Percentiles rank a stretch among this genome's conserved stretches.
Evolutionary conservation across 2,797 vertebrate genomes (phyloP).

Genomic region (Phoebastria nigripes): DNA sequence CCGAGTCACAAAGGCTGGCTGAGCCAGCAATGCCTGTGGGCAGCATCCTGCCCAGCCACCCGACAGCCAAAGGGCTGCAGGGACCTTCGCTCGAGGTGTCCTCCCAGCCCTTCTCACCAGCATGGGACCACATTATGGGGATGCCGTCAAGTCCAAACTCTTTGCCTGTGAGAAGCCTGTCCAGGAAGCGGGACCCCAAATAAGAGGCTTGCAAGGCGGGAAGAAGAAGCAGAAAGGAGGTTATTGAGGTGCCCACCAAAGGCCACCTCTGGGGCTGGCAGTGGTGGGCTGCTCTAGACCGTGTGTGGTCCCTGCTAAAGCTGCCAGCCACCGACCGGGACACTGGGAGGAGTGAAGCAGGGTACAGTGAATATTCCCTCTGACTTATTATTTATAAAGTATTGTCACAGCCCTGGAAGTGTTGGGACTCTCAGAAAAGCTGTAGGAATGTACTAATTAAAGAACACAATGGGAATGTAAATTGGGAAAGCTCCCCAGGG

Average conservation of each 20-base stretch:
- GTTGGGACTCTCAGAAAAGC: constrained; percentile 62
- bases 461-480: constrained; percentile 66
- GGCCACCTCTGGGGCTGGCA: neutral
- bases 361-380: constrained; percentile 31
- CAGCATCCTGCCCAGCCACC: neutral
- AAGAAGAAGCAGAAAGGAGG: neutral
- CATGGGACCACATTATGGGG: neutral
- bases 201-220: neutral
- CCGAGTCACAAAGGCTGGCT: neutral
- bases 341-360: neutral
- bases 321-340: neutral
- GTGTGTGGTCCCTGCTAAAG: constrained; percentile 51
- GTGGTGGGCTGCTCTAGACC: neutral
- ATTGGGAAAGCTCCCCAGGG: constrained; percentile 59
- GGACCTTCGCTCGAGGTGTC: neutral
- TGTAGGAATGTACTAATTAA: constrained; percentile 69
- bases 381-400: constrained; percentile 51
- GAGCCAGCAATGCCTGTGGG: neutral
- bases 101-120: neutral
- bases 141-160: accelerated
- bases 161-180: neutral
- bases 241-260: neutral
- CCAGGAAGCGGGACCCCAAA: accelerated
- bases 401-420: constrained; percentile 54
- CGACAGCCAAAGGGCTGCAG: neutral